Evolutionary conservation across 2,888 invertebrate genomes (phyloP).

Genomic region (Boloria selene): DNA sequence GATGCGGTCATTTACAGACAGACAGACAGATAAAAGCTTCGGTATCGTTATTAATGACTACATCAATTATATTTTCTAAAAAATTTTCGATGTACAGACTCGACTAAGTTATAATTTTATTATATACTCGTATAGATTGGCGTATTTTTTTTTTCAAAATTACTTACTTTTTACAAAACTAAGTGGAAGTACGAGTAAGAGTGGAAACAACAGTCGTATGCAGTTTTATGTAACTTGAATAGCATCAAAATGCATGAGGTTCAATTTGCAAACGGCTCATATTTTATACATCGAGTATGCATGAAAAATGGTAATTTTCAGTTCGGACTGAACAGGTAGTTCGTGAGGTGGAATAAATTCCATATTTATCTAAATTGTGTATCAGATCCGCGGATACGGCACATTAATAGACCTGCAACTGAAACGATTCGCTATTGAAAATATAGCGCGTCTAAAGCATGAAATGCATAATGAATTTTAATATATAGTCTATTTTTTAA

Average conservation of each 20-base stretch:
- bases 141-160: too few relatives aligned
- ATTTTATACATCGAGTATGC: conserved; percentile 35
- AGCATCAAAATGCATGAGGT: conserved; percentile 9
- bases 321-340: conserved; percentile 24
- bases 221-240: conserved; percentile 7
- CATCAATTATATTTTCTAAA: too few relatives aligned
- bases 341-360: conserved; percentile 28
- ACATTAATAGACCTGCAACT: conserved; percentile 21
- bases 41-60: too few relatives aligned
- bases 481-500: background rate
- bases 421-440: conserved; percentile 15
- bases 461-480: conserved; percentile 12
- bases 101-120: too few relatives aligned
- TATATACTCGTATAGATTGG: too few relatives aligned
- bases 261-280: conserved; percentile 21
- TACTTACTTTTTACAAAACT: too few relatives aligned
- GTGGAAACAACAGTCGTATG: conserved; percentile 1
- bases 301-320: conserved; percentile 40
- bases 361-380: conserved; percentile 28
- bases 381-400: conserved; percentile 30
- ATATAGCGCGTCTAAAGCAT: conserved; percentile 9
- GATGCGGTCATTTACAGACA: too few relatives aligned
- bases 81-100: too few relatives aligned
- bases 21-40: too few relatives aligned
- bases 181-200: background rate